These are phyloP conservation scores for Acleris sparsana DNA, from an alignment of 2,888 invertebrate species.

Conservation along the genomic window DNA sequence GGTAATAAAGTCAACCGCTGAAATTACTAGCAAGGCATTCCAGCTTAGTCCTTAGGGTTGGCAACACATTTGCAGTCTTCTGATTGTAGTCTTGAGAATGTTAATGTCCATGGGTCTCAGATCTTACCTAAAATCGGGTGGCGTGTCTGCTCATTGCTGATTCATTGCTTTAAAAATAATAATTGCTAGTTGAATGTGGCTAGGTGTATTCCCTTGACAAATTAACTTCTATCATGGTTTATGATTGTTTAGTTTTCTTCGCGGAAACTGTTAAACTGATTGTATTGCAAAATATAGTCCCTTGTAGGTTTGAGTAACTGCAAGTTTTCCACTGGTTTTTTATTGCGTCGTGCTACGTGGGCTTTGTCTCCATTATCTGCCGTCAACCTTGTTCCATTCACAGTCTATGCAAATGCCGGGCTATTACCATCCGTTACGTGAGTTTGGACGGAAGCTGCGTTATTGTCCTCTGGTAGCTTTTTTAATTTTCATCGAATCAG, in stretches of 20 bases:
- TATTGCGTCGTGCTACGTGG: conserved; percentile 18
- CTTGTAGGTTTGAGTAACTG: conserved; percentile 14
- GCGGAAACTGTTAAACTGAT: conserved; percentile 13
- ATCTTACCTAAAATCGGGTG: too few relatives aligned
- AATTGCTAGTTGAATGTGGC: too few relatives aligned
- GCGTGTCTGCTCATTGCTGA: too few relatives aligned
- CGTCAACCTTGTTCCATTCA: conserved; percentile 32
- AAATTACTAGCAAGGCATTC: too few relatives aligned
- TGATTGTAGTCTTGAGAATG: too few relatives aligned
- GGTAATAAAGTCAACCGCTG: too few relatives aligned
- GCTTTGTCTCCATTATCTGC: conserved; percentile 18
- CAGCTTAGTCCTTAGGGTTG: too few relatives aligned
- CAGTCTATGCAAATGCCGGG: conserved; percentile 34
- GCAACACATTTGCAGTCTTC: too few relatives aligned
- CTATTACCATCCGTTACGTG: conserved; percentile 35
- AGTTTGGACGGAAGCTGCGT: conserved; percentile 29
- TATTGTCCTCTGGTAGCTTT: conserved; percentile 20
- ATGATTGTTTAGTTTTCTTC: conserved; percentile 10
- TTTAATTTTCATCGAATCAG: conserved; percentile 32
- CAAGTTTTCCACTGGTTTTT: conserved; percentile 27
- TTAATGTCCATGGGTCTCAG: too few relatives aligned
- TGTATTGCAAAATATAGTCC: conserved; percentile 15
- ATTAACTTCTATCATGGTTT: too few relatives aligned
- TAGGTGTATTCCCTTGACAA: too few relatives aligned
- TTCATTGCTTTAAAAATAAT: too few relatives aligned